phyloP scores from a whole-genome alignment of 1,140 invertebrate genomes.

The Telenomus remus region DNA sequence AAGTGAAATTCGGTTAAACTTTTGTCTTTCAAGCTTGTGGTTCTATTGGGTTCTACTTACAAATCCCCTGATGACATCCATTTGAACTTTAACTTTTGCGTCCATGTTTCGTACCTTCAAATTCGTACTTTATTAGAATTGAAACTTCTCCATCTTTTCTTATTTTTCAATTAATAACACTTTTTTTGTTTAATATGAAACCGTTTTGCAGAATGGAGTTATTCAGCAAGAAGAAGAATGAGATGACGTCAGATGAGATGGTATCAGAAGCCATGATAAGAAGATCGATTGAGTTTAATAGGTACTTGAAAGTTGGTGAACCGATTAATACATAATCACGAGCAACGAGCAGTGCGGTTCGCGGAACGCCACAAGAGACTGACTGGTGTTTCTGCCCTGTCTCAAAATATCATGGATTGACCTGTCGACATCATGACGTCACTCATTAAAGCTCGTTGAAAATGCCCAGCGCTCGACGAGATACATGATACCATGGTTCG shows the following conservation, averaged over 20 bases:
- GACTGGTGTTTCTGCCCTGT: constrained; percentile 62
- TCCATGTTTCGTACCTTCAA: neutral
- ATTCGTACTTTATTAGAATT: neutral
- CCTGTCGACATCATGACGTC: constrained; percentile 73
- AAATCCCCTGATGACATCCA: constrained; percentile 70
- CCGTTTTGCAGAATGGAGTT: no score
- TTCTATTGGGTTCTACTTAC: constrained; percentile 66
- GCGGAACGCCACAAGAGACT: constrained; percentile 55
- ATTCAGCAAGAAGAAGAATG: no score
- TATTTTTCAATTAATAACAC: no score
- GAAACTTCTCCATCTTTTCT: no score
- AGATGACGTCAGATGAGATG: no score
- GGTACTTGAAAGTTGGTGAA: neutral
- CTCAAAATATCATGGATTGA: constrained; percentile 73
- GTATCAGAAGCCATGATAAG: no score
- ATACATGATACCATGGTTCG: constrained; percentile 33
- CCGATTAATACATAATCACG: constrained; percentile 8
- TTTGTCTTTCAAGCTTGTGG: no score
- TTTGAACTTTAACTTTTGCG: constrained; percentile 25
- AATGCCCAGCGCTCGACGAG: constrained; percentile 53
- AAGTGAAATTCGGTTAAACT: no score
- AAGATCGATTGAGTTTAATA: neutral
- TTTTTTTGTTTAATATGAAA: no score
- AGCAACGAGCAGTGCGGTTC: constrained; percentile 29
- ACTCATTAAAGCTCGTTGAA: constrained; percentile 73